A percentile compares a stretch with the other conserved stretches of the same genome.
phyloP scores from a whole-genome alignment of 2,888 invertebrate species.

The Hydropsyche betteni region DNA sequence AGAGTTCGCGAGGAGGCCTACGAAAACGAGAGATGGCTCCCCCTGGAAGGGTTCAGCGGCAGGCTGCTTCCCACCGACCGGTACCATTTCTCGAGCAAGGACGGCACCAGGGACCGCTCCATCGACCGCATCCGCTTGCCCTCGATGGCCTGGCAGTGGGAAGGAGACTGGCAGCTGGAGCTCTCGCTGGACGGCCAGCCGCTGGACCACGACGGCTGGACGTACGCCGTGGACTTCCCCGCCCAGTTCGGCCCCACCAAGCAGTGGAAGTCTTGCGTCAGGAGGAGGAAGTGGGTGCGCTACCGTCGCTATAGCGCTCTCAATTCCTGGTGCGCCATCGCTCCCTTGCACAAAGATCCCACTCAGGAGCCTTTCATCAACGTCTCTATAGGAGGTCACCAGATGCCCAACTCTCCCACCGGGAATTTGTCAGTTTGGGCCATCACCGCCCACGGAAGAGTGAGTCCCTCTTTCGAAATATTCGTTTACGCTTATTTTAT shows the following conservation, averaged over 20 bases:
- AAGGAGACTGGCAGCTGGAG: constrained; percentile 91
- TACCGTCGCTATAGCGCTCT: constrained; percentile 87
- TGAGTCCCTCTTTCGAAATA: constrained; percentile 56
- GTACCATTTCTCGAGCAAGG: constrained; percentile 83
- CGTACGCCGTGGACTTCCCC: constrained; percentile 92
- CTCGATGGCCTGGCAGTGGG: constrained; percentile 97
- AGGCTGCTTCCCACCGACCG: constrained; percentile 88
- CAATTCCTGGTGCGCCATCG: constrained; percentile 93
- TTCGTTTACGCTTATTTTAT: too few species aligned
- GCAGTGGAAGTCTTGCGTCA: constrained; percentile 90
- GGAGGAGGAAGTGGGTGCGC: constrained; percentile 89
- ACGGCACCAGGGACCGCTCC: constrained; percentile 81
- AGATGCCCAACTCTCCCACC: constrained; percentile 78
- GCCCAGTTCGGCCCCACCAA: constrained; percentile 81
- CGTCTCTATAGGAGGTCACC: constrained; percentile 86
- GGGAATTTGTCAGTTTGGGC: constrained; percentile 90
- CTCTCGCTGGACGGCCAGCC: constrained; percentile 86
- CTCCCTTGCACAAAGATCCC: constrained; percentile 87
- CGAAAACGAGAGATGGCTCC: constrained; percentile 95
- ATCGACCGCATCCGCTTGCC: constrained; percentile 86
- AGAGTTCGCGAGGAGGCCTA: constrained; percentile 89
- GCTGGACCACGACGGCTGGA: constrained; percentile 92
- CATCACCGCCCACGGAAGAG: constrained; percentile 89
- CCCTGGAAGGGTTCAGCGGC: constrained; percentile 86
- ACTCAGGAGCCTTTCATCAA: constrained; percentile 95